Percentiles rank a stretch among this genome's conserved stretches.
These are phyloP conservation scores for Apotomis betuletana DNA, from an alignment of 2,888 invertebrate species.

Conservation along the genomic window DNA sequence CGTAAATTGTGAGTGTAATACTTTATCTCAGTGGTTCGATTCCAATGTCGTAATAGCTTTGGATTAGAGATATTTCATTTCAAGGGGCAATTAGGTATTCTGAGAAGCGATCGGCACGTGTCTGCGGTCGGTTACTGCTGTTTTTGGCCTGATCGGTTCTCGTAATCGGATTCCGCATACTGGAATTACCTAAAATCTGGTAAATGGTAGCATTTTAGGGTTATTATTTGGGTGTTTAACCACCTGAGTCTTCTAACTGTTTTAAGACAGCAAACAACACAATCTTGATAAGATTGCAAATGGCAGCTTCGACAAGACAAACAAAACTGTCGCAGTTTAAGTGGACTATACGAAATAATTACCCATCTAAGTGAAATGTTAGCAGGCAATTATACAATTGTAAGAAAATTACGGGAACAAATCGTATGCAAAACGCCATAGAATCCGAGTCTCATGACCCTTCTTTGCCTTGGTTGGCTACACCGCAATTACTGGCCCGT, in stretches of 20 bases:
- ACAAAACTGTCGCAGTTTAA: too few species aligned
- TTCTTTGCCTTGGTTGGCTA: conserved; percentile 29
- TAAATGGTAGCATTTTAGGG: too few species aligned
- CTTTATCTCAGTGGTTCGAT: background rate
- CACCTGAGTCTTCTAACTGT: too few species aligned
- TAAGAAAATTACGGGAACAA: conserved; percentile 11
- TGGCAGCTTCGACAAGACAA: too few species aligned
- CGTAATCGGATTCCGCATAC: background rate
- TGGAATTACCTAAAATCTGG: background rate
- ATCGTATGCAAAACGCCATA: background rate
- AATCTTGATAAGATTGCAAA: too few species aligned
- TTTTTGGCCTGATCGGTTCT: conserved; percentile 8
- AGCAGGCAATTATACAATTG: background rate
- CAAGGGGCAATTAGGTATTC: conserved; percentile 33
- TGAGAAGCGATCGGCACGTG: conserved; percentile 26
- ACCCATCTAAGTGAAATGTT: too few species aligned
- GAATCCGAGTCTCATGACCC: conserved; percentile 20
- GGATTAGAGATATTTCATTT: conserved; percentile 13
- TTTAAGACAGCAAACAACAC: too few species aligned
- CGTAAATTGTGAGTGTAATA: too few species aligned
- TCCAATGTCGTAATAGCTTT: too few species aligned
- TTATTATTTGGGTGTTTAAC: too few species aligned
- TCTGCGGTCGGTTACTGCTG: conserved; percentile 9
- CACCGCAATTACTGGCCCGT: conserved; percentile 37
- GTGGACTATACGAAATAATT: too few species aligned